Percentiles rank a stretch among this genome's conserved stretches.
These are phyloP conservation scores for Miniopterus natalensis DNA, from an alignment of 2,113 vertebrate species.

Conservation along the genomic window DNA sequence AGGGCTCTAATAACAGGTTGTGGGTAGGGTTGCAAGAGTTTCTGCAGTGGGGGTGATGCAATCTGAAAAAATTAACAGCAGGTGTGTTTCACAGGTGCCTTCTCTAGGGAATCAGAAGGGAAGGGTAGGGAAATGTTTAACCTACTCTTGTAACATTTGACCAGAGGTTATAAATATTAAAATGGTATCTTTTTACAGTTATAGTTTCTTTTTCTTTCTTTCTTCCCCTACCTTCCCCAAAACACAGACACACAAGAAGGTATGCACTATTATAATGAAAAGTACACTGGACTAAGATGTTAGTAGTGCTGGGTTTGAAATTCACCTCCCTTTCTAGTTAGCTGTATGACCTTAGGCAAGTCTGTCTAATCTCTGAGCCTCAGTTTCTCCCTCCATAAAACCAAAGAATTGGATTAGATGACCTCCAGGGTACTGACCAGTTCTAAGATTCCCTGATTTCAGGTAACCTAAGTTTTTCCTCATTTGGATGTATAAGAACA, in stretches of 20 bases:
- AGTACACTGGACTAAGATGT: background rate
- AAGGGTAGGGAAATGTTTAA: conserved; percentile 3
- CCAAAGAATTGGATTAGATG: background rate
- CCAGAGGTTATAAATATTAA: conserved; percentile 31
- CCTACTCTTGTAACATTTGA: background rate
- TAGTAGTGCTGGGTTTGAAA: conserved; percentile 7
- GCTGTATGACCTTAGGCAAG: background rate
- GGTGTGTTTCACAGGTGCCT: background rate
- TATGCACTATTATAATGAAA: background rate
- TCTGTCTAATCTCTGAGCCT: background rate
- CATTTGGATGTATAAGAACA: conserved; percentile 13
- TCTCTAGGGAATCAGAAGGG: background rate
- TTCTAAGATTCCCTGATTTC: conserved; percentile 15
- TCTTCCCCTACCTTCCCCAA: background rate
- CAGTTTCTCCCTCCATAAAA: background rate
- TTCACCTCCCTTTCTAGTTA: background rate
- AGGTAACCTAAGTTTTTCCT: background rate
- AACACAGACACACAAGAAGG: background rate
- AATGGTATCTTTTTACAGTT: conserved; percentile 17
- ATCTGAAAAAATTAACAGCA: conserved; percentile 11
- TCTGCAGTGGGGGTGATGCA: background rate
- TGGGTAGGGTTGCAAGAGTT: background rate
- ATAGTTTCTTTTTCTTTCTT: conserved; percentile 17
- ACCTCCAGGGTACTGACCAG: background rate
- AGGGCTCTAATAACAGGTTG: background rate